Base-by-base conservation (phyloP, 2,113 vertebrate species). In the Ochotona princeps region DNA sequence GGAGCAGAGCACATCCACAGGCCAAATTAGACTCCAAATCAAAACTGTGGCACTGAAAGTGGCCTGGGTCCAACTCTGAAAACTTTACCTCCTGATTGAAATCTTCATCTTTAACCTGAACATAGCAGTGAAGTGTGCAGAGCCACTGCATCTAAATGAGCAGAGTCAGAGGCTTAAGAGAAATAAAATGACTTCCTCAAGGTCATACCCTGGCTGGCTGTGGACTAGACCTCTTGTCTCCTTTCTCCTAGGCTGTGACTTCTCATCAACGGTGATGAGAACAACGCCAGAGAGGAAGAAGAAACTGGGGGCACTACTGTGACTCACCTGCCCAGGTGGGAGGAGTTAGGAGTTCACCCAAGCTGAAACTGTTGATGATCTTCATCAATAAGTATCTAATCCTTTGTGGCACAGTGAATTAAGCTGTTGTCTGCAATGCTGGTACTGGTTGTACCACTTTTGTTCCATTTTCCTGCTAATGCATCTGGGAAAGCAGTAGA, bases 141-240 rank as follows among this genome's bases (percentile, higher is more conserved):
- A 95, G 78, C 82, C 13, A 21, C 12, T 65, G 14, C n/a, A 73
- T 95, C 81, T 94, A 91, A 95, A 66, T 51, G 78, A 70, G 32
- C 81, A 93, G 65, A 69, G 89, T 35, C 73, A 72, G 80, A 88
- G 67, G 60, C 23, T 85, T 12, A 14, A n/a, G 83, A 95, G 38
- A 95, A 67, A 78, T 80, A 47, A 91, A 90, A 89, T 81, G 89
- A 88, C 83, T 85, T 92, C 10, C 51, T 28, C 72, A 93, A 81
- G 44, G 73, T 92, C 88, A 84, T 49, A 66, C n/a, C 72, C 6
- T 35, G 47, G 28, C 57, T 87, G 69, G 60, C 11, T 8, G 1
- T 78, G 18, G 66, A 51, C 47, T 69, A 80, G 35, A 76, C 87
- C 47, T 86, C 54, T 66, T 61, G 9, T 28, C 23, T 82, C 70